These are phyloP conservation scores for Erpetoichthys calabaricus DNA, from an alignment of 2,797 vertebrate species.

Conservation along the genomic window DNA sequence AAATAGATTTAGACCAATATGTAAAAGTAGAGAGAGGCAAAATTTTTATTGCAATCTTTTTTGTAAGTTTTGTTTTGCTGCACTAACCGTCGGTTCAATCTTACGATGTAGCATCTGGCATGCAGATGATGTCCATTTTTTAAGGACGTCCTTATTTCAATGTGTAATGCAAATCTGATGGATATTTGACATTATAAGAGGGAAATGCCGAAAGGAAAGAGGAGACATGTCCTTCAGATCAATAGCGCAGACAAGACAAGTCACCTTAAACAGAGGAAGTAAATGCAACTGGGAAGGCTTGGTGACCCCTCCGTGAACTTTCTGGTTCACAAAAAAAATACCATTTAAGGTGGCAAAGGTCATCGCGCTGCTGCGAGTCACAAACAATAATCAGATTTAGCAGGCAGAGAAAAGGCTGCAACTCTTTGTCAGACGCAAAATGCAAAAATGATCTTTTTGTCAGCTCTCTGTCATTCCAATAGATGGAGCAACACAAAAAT, in stretches of 20 bases:
- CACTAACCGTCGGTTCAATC: no score
- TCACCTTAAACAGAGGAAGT: slow-evolving; percentile 47
- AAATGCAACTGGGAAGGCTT: slow-evolving; percentile 28
- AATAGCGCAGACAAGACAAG: slow-evolving; percentile 34
- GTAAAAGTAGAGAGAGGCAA: not conserved
- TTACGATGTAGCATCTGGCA: no score
- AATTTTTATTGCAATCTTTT: no score
- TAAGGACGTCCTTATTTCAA: no score
- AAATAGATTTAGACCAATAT: not conserved
- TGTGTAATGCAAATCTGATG: no score
- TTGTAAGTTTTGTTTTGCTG: no score
- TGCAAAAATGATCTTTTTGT: slow-evolving; percentile 20
- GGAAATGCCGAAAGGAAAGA: slow-evolving; percentile 21
- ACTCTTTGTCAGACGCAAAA: slow-evolving; percentile 29
- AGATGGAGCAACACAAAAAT: no score
- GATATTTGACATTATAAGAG: slow-evolving; percentile 23
- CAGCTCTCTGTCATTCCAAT: not conserved
- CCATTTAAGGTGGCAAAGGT: slow-evolving; percentile 72
- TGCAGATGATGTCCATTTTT: no score
- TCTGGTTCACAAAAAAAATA: slow-evolving; percentile 60
- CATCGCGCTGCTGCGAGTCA: slow-evolving; percentile 66
- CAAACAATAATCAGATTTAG: slow-evolving; percentile 76
- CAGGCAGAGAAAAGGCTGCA: slow-evolving; percentile 42
- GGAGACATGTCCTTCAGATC: slow-evolving; percentile 36
- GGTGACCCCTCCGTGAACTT: slow-evolving; percentile 87